These are phyloP conservation scores for Lithophane ornitopus DNA, from an alignment of 2,888 invertebrate species.

Conservation along the genomic window DNA sequence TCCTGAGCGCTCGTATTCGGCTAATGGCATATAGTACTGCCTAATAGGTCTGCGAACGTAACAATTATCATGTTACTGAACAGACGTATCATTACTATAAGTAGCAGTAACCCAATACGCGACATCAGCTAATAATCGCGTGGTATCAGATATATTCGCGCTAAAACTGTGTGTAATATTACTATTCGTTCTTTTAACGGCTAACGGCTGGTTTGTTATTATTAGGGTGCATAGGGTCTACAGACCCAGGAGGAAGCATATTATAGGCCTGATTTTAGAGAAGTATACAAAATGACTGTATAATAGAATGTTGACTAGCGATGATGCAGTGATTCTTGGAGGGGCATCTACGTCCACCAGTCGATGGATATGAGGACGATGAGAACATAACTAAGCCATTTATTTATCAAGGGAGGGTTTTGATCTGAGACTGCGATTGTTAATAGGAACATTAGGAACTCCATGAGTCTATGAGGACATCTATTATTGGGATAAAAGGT, in stretches of 20 bases:
- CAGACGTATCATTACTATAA: conserved; percentile 18
- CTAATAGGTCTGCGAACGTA: conserved; percentile 17
- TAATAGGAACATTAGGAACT: not conserved
- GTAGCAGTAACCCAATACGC: conserved; percentile 23
- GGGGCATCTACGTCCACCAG: not conserved
- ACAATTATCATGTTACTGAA: conserved; percentile 27
- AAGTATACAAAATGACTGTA: not conserved
- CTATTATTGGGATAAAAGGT: not conserved
- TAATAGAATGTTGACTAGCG: not conserved
- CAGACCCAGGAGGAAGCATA: not conserved
- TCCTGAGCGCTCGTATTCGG: not conserved
- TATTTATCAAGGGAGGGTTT: not conserved
- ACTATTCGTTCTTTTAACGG: conserved; percentile 17
- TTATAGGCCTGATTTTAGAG: too few species aligned
- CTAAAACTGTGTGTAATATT: conserved; percentile 7
- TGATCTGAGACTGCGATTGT: not conserved
- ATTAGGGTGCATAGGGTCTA: not conserved
- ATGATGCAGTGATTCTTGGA: not conserved
- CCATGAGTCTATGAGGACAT: not conserved
- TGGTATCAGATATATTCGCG: conserved; percentile 36
- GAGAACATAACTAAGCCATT: not conserved
- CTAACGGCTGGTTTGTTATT: not conserved
- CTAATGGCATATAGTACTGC: not conserved
- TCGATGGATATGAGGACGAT: not conserved
- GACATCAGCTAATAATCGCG: conserved; percentile 21